Base-by-base conservation (phyloP, 2,888 invertebrate genomes). In the Teinopalpus imperialis region DNA sequence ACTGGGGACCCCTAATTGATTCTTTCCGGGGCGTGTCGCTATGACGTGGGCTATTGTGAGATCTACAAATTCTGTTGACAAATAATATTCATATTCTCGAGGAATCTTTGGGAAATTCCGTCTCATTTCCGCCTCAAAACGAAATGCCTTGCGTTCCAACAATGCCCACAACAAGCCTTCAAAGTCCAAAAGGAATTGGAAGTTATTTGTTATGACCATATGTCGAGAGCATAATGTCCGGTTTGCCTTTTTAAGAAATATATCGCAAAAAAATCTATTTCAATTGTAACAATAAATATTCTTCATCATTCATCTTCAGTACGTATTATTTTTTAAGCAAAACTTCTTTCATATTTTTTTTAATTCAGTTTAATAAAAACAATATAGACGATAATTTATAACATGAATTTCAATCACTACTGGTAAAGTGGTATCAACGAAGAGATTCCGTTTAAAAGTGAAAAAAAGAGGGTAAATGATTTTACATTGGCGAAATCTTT, bases 1-100 rank as follows among this genome's bases (percentile, higher is more conserved):
- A 70, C 72, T 66, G 69, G 70, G 76, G 69, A 61, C 68, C 69
- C 71, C 81, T 87, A 87, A 88, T 87, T 87, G 88, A 87, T 87
- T 88, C 79, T 85, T 86, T 87, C 87, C 88, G 87, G 87, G 85
- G 83, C 81, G 85, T 73, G 66, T 69, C 69, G 66, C 51, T 60
- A 58, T 63, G 61, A 63, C 61, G 61, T 63, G 50, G 55, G 57
- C 77, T 66, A 77, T 86, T 86, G 80, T 85, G 61, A 57, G 60
- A 59, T 55, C 59, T 46, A 51, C 60, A 59, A 58, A 63, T 50
- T 66, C 65, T 68, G 68, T 66, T 73, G 68, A 71, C 76, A 75
- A 83, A 82, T 78, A 74, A 76, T 79, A 82, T 81, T 80, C 74
- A 74, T 73, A 77, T 76, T 73, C 70, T 61, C 63, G 68, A 62